Evolutionary conservation across 2,797 vertebrate genomes (phyloP), one percentile per base, ranked within the genome.

Genomic region (Anguilla obscura): DNA sequence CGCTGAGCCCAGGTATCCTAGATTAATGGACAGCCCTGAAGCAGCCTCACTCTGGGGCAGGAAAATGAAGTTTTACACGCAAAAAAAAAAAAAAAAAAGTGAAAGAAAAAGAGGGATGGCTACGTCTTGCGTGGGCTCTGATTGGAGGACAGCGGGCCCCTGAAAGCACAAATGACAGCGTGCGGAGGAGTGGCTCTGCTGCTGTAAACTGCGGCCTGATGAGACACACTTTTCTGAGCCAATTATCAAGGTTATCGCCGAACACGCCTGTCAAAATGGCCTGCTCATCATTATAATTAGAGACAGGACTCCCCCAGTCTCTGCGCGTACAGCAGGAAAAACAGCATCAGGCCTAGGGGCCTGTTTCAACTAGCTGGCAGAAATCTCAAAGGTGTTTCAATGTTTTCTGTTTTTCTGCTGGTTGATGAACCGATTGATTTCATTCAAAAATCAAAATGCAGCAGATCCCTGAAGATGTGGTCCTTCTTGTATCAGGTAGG

Each of bases 191-290:
- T 69, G 63, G n/a, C n/a, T 45, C 40, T 4, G 27, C 69, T 33
- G 30, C 33, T 74, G 69, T 74, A 74, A 74, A 30, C 14, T 74
- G 12, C 27, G 27, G 30, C 8, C 2, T 74, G 69, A 74, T 33
- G 69, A 74, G 27, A 30, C 30, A 12, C 27, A 74, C 69, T 74
- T 74, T 10, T 74, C 69, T 74, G 69, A 74, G 27, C 30, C 69
- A 74, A 74, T 74, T 14, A 33, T 74, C 69, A 74, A 74, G 69
- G 69, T 74, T 74, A 74, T 74, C 69, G 14, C 69, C 33, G 30
- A n/a, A 33, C 30, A 14, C 9, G 30, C 30, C 8, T 14, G 30
- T 74, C 27, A 74, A 74, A 74, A 33, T 74, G 27, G 69, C 12
- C 3, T 74, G 27, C 69, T 14, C 69, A 74, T 33, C 69, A 74